phyloP scores from a whole-genome alignment of 2,888 invertebrate genomes.

The Lasioglossum marginatum region DNA sequence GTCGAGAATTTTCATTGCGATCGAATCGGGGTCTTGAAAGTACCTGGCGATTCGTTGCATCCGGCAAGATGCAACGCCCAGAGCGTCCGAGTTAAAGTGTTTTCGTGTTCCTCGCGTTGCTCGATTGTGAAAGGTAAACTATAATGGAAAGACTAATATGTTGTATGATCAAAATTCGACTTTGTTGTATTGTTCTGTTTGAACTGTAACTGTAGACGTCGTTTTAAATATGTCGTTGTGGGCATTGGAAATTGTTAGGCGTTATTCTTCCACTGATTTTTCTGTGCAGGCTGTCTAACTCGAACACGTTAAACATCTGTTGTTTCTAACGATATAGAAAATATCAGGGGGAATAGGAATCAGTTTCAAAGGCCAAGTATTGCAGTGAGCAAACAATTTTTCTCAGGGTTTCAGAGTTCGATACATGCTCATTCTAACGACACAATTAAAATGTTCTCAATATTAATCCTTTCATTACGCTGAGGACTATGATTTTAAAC shows the following conservation, averaged over 20 bases:
- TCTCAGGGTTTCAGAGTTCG: not conserved
- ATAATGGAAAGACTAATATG: not conserved
- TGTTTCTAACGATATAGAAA: not conserved
- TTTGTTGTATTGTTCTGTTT: not conserved
- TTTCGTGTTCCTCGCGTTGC: not conserved
- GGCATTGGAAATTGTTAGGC: not conserved
- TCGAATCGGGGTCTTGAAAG: not conserved
- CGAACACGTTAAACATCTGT: not conserved
- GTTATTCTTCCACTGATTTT: not conserved
- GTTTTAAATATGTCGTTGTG: not conserved
- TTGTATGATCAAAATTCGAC: not conserved
- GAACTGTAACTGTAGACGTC: not conserved
- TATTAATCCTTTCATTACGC: not conserved
- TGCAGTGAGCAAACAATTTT: not conserved
- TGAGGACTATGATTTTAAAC: not conserved
- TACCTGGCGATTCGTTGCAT: not conserved
- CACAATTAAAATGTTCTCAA: not conserved
- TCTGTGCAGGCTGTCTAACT: not conserved
- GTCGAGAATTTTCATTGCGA: not conserved
- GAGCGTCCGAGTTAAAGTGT: not conserved
- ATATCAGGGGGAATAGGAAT: not conserved
- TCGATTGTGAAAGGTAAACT: not conserved
- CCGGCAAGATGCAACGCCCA: not conserved
- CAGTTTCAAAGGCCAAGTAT: not conserved
- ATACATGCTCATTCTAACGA: not conserved